Conservation (phyloP, 2,888 invertebrate genomes). For the Drosophila anomelani region DNA sequence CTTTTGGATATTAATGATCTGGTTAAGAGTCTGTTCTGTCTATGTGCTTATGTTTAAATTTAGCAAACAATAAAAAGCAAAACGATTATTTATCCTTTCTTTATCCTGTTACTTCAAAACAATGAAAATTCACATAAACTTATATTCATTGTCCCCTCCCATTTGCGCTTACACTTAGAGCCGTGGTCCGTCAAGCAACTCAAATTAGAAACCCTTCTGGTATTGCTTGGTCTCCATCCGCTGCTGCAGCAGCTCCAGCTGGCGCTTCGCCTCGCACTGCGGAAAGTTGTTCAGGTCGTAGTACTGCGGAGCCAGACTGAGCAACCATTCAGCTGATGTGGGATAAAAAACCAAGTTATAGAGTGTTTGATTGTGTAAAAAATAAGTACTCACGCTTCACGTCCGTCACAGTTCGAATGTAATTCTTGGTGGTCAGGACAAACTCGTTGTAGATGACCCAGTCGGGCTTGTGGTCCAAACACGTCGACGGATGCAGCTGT, state of each 20-base stretch:
- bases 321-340: constrained; percentile 93
- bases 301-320: constrained; percentile 98
- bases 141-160: constrained; percentile 8
- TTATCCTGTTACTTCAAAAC: not conserved
- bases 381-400: constrained; percentile 93
- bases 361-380: not conserved
- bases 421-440: constrained; percentile 99
- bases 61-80: constrained; percentile 42
- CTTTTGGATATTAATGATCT: constrained; percentile 25
- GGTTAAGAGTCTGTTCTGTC: constrained; percentile 23
- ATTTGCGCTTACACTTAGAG: constrained; percentile 9
- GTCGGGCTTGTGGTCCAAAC: constrained; percentile 99
- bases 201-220: constrained; percentile 92
- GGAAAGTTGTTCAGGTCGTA: constrained; percentile 99
- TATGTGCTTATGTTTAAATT: constrained; percentile 35
- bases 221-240: constrained; percentile 94
- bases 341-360: not conserved
- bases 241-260: constrained; percentile 94
- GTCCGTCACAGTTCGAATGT: constrained; percentile 99
- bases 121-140: constrained; percentile 4
- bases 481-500: constrained; percentile 99
- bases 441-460: constrained; percentile 99
- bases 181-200: not conserved
- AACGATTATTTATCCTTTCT: constrained; percentile 5
- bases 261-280: constrained; percentile 97